A percentile compares a stretch with the other conserved stretches of the same genome.
These are phyloP conservation scores for Peromyscus eremicus DNA, from an alignment of 2,797 vertebrate species.

Conservation along the genomic window DNA sequence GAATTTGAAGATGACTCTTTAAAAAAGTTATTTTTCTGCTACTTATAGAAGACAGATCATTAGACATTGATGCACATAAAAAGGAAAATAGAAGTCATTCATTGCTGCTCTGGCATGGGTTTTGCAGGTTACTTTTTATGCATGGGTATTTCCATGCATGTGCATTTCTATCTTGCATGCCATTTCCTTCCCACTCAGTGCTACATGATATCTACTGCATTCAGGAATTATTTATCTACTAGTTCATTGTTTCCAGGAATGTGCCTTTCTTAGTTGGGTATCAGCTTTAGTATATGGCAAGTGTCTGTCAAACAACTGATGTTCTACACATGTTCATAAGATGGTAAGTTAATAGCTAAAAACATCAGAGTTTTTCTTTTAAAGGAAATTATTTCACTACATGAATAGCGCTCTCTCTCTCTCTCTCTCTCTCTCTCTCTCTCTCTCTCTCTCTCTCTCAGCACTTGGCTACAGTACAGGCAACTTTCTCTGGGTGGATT, in stretches of 20 bases:
- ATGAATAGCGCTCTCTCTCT: not conserved
- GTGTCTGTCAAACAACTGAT: not conserved
- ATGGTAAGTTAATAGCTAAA: not conserved
- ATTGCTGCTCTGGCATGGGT: not conserved
- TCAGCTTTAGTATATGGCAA: not conserved
- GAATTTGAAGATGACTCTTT: conserved; percentile 1
- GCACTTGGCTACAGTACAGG: not conserved
- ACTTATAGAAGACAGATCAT: conserved; percentile 9
- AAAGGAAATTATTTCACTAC: not conserved
- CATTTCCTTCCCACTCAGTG: not conserved
- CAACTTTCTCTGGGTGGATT: not conserved
- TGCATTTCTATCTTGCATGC: no score
- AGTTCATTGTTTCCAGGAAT: not conserved
- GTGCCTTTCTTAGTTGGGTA: not conserved
- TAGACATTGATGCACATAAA: conserved; percentile 25
- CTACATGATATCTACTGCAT: not conserved
- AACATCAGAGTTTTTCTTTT: not conserved
- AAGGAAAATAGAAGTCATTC: conserved; percentile 19
- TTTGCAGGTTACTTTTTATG: not conserved
- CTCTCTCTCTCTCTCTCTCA: not conserved
- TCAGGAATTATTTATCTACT: not conserved
- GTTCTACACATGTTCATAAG: not conserved
- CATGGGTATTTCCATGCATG: not conserved
- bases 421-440: not conserved
- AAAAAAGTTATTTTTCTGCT: conserved; percentile 9